Conservation (phyloP, 2,888 invertebrate genomes). For the Xanthia icteritia region DNA sequence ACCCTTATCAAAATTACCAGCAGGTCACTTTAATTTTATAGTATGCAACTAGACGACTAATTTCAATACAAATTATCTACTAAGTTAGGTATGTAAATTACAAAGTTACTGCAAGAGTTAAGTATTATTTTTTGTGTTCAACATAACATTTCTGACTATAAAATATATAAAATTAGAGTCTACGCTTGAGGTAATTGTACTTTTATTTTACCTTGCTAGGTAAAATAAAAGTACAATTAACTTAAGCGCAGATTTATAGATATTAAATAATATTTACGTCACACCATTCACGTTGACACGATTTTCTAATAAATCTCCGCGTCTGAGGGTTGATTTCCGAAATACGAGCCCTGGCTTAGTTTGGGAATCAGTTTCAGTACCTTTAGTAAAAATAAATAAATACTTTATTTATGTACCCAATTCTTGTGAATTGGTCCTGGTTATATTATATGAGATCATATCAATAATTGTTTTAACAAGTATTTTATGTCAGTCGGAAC, state of each 20-base stretch:
- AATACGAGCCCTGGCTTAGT: neutral
- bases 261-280: too few species aligned
- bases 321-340: too few species aligned
- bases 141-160: neutral
- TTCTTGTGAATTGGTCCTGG: neutral
- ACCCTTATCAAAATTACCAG: conserved; percentile 28
- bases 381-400: neutral
- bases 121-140: neutral
- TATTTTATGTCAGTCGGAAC: neutral
- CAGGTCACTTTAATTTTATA: conserved; percentile 2
- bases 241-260: neutral
- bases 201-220: too few species aligned
- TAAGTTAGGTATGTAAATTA: conserved; percentile 1
- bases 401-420: neutral
- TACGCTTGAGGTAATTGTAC: too few species aligned
- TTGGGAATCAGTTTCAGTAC: neutral
- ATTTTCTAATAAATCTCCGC: neutral
- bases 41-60: conserved; percentile 14
- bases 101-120: neutral
- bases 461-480: neutral
- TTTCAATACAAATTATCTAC: conserved; percentile 15
- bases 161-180: neutral
- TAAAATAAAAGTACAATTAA: too few species aligned
- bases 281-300: neutral
- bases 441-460: neutral